phyloP scores from a whole-genome alignment of 2,797 vertebrate species.

The Otus scops region DNA sequence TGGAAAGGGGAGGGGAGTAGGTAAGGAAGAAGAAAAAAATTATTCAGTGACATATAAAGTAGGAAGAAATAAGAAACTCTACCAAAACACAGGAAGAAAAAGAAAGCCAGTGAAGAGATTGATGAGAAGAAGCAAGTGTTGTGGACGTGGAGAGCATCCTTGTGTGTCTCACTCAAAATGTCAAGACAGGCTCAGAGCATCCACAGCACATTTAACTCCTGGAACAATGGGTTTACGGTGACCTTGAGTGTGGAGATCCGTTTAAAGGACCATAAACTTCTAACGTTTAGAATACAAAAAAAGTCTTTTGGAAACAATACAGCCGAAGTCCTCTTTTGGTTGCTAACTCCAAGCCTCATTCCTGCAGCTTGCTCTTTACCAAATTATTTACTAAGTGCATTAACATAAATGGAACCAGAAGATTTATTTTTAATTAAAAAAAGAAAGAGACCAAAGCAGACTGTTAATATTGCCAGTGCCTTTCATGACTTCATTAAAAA shows the following conservation, averaged over 20 bases:
- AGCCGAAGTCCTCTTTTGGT: not conserved
- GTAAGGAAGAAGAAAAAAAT: not conserved
- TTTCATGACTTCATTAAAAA: slow-evolving; percentile 60
- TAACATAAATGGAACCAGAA: slow-evolving; percentile 26
- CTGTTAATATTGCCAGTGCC: slow-evolving; percentile 23
- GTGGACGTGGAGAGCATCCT: not conserved
- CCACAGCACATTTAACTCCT: not conserved
- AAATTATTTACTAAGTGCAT: slow-evolving; percentile 55
- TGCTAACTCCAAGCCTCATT: not conserved
- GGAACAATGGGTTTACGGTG: not conserved
- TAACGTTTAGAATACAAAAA: not conserved
- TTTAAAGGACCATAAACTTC: not conserved
- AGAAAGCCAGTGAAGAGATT: not conserved
- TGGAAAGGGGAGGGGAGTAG: not conserved
- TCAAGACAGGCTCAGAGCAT: not conserved
- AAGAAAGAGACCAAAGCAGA: slow-evolving; percentile 1
- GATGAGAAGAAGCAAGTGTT: not conserved
- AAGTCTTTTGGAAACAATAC: not conserved
- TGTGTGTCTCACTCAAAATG: not conserved
- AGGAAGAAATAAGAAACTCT: not conserved
- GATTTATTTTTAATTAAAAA: slow-evolving; percentile 59
- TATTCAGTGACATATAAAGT: not conserved
- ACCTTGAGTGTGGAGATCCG: not conserved
- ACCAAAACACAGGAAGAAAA: not conserved
- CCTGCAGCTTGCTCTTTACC: not conserved